Conservation (phyloP, 2,888 invertebrate species). For the Malachius bipustulatus region DNA sequence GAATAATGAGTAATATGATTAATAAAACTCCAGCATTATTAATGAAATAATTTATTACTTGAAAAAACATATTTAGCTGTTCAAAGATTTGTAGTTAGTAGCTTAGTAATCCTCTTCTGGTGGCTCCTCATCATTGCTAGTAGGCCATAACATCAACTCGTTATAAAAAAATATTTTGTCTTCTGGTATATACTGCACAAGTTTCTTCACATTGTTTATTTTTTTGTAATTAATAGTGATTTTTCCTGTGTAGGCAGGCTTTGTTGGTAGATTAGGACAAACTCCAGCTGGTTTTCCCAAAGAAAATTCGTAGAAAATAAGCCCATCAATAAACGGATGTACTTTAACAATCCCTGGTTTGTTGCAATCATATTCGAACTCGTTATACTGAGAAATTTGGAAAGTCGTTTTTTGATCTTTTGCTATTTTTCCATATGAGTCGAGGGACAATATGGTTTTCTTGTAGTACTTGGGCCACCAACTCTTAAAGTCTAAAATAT, state of each 20-base stretch:
- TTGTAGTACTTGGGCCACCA: slow-evolving; percentile 5
- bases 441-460: not conserved
- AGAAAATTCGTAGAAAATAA: slow-evolving; percentile 1
- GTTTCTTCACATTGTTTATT: slow-evolving; percentile 4
- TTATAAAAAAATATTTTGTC: slow-evolving; percentile 4
- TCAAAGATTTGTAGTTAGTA: too few relatives aligned
- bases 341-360: slow-evolving; percentile 2
- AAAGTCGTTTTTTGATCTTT: slow-evolving; percentile 5
- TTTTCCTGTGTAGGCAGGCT: slow-evolving; percentile 3
- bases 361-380: slow-evolving; percentile 2
- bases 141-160: slow-evolving; percentile 4
- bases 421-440: not conserved
- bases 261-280: slow-evolving; percentile 1
- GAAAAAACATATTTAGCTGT: too few relatives aligned
- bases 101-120: slow-evolving; percentile 6
- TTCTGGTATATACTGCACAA: slow-evolving; percentile 6
- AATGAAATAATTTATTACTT: too few relatives aligned
- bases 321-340: slow-evolving; percentile 2
- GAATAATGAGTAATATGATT: too few relatives aligned
- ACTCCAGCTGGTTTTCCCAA: slow-evolving; percentile 1
- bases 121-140: not conserved
- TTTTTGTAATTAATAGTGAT: slow-evolving; percentile 4
- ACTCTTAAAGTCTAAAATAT: slow-evolving; percentile 1
- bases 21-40: too few relatives aligned
- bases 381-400: slow-evolving; percentile 5